phyloP scores from a whole-genome alignment of 2,888 invertebrate genomes.

The Plemyria rubiginata region DNA sequence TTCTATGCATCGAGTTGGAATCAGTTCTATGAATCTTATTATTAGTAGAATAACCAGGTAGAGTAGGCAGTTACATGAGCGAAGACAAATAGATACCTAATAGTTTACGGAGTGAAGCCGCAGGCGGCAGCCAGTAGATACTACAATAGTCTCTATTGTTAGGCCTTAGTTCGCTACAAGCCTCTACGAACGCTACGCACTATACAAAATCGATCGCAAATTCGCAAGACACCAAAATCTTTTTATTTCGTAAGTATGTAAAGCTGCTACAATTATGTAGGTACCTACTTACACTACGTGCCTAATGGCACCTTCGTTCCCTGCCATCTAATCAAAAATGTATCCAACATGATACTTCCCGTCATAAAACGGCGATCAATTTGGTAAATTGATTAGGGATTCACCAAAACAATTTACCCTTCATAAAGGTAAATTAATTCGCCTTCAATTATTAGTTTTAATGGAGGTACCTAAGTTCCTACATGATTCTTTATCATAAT shows the following conservation, averaged over 20 bases:
- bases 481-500: slow-evolving; percentile 46
- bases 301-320: neutral
- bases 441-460: slow-evolving; percentile 61
- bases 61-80: too few species aligned
- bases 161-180: too few species aligned
- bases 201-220: too few species aligned
- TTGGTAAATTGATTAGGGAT: slow-evolving; percentile 79
- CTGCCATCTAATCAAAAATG: slow-evolving; percentile 36
- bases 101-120: too few species aligned
- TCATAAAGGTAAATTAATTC: slow-evolving; percentile 76
- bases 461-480: slow-evolving; percentile 41
- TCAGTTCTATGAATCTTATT: too few species aligned
- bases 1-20: too few species aligned
- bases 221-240: neutral
- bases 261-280: neutral
- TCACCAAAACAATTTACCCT: slow-evolving; percentile 76
- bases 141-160: too few species aligned
- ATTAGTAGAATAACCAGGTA: too few species aligned
- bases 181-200: too few species aligned
- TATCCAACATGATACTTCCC: slow-evolving; percentile 33
- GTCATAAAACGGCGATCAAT: slow-evolving; percentile 63
- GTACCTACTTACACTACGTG: neutral
- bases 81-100: too few species aligned
- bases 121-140: too few species aligned
- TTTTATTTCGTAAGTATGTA: neutral